Conservation (phyloP, 2,888 invertebrate species). For the Frankliniella intonsa region DNA sequence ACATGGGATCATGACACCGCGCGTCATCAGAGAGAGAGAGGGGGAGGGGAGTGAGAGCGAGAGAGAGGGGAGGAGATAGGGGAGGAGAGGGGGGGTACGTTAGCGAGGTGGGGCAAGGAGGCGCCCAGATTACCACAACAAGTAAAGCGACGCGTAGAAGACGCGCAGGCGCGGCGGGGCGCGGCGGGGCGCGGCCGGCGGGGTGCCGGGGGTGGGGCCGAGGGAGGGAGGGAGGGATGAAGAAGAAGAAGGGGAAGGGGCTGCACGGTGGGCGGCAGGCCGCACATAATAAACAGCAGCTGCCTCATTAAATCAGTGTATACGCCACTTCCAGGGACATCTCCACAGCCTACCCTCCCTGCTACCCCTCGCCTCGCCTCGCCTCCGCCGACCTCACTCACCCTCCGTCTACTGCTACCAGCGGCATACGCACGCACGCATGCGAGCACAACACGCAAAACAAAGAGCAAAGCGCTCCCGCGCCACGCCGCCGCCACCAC, state of each 20-base stretch:
- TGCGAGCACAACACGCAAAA: no score
- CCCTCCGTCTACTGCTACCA: no score
- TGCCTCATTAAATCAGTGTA: conserved; percentile 3
- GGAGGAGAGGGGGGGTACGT: no score
- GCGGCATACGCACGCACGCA: no score
- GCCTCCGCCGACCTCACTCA: not conserved
- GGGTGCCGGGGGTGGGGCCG: not conserved
- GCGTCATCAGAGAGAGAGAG: not conserved
- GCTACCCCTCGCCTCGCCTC: not conserved
- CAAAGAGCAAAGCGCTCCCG: no score
- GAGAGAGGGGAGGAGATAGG: not conserved
- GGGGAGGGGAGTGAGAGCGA: not conserved
- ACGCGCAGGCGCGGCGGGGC: not conserved
- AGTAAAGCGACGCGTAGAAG: conserved; percentile 7
- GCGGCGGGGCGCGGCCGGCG: not conserved
- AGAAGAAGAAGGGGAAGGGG: not conserved
- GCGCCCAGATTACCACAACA: conserved; percentile 22
- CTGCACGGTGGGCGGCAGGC: not conserved
- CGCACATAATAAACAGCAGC: conserved; percentile 16
- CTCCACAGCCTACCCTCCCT: not conserved
- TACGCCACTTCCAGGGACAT: not conserved
- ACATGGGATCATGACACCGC: not conserved
- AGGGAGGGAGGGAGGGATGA: not conserved
- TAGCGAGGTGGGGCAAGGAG: not conserved
- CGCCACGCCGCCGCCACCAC: no score